Percentiles rank a stretch among this genome's conserved stretches.
Evolutionary conservation across 2,888 invertebrate genomes (phyloP).

Genomic region (Ornithoptera alexandrae): DNA sequence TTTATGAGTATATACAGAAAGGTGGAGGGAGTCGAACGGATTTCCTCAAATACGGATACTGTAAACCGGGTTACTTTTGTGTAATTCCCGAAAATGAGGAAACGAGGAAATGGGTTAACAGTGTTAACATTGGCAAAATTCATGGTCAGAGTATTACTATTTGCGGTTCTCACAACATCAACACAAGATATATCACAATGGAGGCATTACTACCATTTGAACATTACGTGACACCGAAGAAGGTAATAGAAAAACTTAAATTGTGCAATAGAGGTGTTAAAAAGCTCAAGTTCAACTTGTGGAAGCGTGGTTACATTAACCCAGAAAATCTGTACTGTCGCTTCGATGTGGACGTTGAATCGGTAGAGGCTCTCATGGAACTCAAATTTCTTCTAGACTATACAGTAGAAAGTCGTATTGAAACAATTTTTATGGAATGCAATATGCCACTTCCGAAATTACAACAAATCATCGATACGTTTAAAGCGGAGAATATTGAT

Average conservation of each 20-base stretch:
- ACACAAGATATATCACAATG: slow-evolving; percentile 52
- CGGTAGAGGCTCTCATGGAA: slow-evolving; percentile 52
- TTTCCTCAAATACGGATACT: slow-evolving; percentile 61
- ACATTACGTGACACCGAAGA: slow-evolving; percentile 31
- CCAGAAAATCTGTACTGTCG: slow-evolving; percentile 33
- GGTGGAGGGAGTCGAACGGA: slow-evolving; percentile 51
- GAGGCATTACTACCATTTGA: slow-evolving; percentile 39
- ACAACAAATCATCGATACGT: slow-evolving; percentile 47
- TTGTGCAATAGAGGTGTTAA: slow-evolving; percentile 58
- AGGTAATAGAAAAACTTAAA: slow-evolving; percentile 49
- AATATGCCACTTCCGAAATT: slow-evolving; percentile 44
- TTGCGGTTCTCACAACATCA: slow-evolving; percentile 47
- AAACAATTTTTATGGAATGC: slow-evolving; percentile 42
- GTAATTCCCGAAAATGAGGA: slow-evolving; percentile 60
- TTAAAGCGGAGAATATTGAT: slow-evolving; percentile 54
- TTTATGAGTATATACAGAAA: slow-evolving; percentile 57
- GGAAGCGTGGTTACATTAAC: slow-evolving; percentile 47
- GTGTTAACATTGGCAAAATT: slow-evolving; percentile 53
- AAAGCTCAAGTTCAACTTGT: slow-evolving; percentile 57
- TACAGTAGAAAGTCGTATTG: slow-evolving; percentile 36
- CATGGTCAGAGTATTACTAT: slow-evolving; percentile 48
- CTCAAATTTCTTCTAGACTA: slow-evolving; percentile 56
- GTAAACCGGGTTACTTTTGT: slow-evolving; percentile 56
- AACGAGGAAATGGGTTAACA: slow-evolving; percentile 56
- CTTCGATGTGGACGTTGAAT: slow-evolving; percentile 61